Conservation (phyloP, 2,797 vertebrate genomes). For the Enteromius afrohamiltoni region DNA sequence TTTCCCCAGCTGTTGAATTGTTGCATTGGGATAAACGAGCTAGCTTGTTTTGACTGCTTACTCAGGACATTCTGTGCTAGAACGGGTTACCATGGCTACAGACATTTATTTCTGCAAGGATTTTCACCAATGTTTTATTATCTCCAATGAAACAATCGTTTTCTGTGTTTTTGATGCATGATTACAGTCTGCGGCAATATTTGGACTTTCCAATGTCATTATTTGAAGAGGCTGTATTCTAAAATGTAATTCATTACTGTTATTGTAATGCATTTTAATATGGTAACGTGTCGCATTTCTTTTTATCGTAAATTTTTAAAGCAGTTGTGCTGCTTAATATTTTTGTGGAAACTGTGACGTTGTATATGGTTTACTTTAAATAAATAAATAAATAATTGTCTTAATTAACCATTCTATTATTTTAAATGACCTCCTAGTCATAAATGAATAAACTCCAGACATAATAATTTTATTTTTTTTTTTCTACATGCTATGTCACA, state of each 20-base stretch:
- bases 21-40: not conserved
- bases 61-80: conserved; percentile 30
- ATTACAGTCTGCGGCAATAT: not conserved
- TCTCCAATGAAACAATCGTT: not conserved
- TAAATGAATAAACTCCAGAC: not conserved
- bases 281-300: not conserved
- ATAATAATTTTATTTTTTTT: no score
- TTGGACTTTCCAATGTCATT: not conserved
- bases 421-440: not conserved
- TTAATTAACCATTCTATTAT: not conserved
- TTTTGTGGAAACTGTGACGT: not conserved
- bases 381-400: no score
- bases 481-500: no score
- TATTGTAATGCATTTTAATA: not conserved
- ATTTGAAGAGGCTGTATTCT: not conserved
- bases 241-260: not conserved
- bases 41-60: conserved; percentile 41
- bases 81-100: conserved; percentile 36
- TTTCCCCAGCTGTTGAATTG: conserved; percentile 14
- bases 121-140: conserved; percentile 23
- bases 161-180: not conserved
- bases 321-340: not conserved
- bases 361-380: not conserved
- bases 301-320: not conserved
- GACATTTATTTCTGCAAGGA: conserved; percentile 30